Conservation (phyloP, 1,140 invertebrate species). For the Dendrolimus kikuchii region DNA sequence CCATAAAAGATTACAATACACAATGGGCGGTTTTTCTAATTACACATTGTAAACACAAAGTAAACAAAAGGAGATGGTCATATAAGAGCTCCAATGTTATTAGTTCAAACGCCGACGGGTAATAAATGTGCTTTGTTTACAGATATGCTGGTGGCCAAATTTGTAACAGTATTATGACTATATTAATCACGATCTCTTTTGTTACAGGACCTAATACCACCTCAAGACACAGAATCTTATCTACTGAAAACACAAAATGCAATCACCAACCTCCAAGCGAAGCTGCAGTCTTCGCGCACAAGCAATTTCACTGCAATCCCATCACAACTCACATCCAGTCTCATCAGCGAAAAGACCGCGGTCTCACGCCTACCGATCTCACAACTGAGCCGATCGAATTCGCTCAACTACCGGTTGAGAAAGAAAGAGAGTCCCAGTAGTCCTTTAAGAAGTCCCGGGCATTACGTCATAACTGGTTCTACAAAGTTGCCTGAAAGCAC, state of each 20-base stretch:
- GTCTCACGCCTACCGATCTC: constrained; percentile 60
- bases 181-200: constrained; percentile 18
- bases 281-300: constrained; percentile 54
- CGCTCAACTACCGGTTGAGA: constrained; percentile 62
- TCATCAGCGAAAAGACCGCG: constrained; percentile 60
- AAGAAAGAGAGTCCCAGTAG: constrained; percentile 52
- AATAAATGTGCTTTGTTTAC: no score
- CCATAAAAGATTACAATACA: no score
- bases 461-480: constrained; percentile 66
- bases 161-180: no score
- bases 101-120: no score
- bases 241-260: constrained; percentile 79
- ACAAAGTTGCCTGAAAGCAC: constrained; percentile 44
- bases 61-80: no score
- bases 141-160: no score
- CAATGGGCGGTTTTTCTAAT: no score
- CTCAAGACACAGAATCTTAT: constrained; percentile 77
- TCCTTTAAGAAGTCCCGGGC: constrained; percentile 62
- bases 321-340: constrained; percentile 51
- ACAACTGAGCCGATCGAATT: constrained; percentile 64
- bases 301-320: constrained; percentile 44
- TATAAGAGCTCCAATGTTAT: no score
- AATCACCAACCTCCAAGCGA: constrained; percentile 76
- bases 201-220: constrained; percentile 68
- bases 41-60: no score